Evolutionary conservation across 1,140 invertebrate species (phyloP), one percentile per base, ranked within the genome.

Genomic region (Cotesia typhae): DNA sequence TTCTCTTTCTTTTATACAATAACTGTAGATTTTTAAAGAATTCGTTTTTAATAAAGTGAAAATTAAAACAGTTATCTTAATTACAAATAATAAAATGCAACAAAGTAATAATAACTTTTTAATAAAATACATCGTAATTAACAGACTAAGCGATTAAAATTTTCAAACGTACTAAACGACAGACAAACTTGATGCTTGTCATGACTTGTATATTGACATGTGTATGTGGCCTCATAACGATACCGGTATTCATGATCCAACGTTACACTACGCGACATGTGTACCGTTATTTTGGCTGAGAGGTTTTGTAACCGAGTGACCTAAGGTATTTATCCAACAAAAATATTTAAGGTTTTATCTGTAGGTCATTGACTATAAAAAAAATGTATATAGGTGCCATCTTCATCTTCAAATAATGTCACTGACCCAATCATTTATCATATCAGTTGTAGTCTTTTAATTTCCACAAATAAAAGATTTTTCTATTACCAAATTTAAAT

Each of bases 291-390:
- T 72, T 72, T 41, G 70, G 70, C 64, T 72, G 63, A 14, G 41
- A 72, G 70, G 70, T 72, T 72, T 72, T 72, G 70, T 72, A 72
- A 72, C 70, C 70, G 70, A 72, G 70, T 72, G 70, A 72, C 70
- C 70, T 64, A 57, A 61, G 28, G 20, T 4, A 20, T 35, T 35
- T 20, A 60, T 36, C 59, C 5, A 20, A 60, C 20, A 28, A 28
- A 28, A 57, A 57, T 57, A 57, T 37, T 65, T 14, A 14, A 5
- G 53, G 4, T 66, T 41, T 41, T 17, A 9, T 66, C 47, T 28
- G 17, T 38, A 35, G 28, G 28, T 64, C 61, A 64, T 61, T 61
- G 36, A 57, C 20, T 57, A 57, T 57, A 12, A 57, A 9, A n/a
- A 57, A 57, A 57, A 57, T 57, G 12, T 12, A 17, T 57, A 28